A percentile compares a stretch with the other conserved stretches of the same genome.
Evolutionary conservation across 2,797 vertebrate genomes (phyloP).

Genomic region (Rhabdophis nuchalis): DNA sequence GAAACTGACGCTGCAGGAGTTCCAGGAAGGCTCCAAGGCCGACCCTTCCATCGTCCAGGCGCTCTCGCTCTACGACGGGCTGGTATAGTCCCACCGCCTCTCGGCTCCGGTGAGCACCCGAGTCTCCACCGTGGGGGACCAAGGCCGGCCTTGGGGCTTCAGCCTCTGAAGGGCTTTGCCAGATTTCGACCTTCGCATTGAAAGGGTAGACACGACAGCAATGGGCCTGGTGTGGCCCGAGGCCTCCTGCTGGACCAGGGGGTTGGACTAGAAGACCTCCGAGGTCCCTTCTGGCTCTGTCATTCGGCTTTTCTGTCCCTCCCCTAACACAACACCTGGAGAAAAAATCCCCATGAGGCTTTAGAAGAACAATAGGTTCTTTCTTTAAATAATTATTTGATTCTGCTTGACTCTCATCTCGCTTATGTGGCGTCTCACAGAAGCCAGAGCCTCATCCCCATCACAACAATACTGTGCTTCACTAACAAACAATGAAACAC

Average conservation of each 20-base stretch:
- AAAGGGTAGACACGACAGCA: neutral
- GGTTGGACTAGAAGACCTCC: too few species aligned
- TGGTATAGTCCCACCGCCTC: conserved; percentile 76
- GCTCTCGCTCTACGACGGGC: conserved; percentile 89
- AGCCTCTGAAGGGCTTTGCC: too few species aligned
- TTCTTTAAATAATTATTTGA: neutral
- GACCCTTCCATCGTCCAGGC: conserved; percentile 98
- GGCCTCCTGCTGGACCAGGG: too few species aligned
- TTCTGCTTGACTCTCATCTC: neutral
- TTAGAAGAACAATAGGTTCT: neutral
- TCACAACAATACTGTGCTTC: too few species aligned
- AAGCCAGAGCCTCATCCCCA: too few species aligned
- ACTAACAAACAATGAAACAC: too few species aligned
- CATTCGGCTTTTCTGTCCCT: neutral
- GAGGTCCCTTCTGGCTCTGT: too few species aligned
- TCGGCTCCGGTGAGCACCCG: conserved; percentile 64
- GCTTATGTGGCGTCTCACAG: neutral
- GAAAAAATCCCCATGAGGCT: too few species aligned
- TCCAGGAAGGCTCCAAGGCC: conserved; percentile 97
- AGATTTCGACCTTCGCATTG: neutral
- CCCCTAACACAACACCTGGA: neutral
- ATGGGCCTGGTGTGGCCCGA: too few species aligned
- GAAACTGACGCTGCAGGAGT: conserved; percentile 97
- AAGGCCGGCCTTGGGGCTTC: neutral
- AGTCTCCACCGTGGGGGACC: accelerated